A percentile compares a stretch with the other conserved stretches of the same genome.
Conservation (phyloP, 2,888 invertebrate species). For the Adelphocoris suturalis region DNA sequence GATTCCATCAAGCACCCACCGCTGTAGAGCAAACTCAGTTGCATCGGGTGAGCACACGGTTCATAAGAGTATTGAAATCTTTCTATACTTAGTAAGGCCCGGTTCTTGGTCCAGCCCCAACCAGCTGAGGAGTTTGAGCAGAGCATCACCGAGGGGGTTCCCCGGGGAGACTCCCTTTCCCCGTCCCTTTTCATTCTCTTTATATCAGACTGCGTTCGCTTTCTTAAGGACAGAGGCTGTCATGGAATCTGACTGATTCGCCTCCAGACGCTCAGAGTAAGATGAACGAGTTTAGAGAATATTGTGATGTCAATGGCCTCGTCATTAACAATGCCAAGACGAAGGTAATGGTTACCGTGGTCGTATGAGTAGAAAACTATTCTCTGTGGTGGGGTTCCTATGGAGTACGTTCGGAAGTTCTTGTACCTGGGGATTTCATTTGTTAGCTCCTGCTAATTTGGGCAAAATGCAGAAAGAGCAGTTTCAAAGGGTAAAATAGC, state of each 20-base stretch:
- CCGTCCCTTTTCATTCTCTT: slow-evolving; percentile 44
- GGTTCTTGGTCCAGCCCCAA: not conserved
- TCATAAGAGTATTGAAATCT: not conserved
- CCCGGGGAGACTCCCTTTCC: slow-evolving; percentile 37
- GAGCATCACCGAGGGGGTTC: not conserved
- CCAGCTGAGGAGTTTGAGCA: not conserved
- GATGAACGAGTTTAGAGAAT: slow-evolving; percentile 23
- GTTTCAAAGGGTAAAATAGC: slow-evolving; percentile 14
- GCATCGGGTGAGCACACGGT: not conserved
- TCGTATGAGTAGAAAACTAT: not conserved
- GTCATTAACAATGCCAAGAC: slow-evolving; percentile 45
- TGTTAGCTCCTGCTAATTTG: not conserved
- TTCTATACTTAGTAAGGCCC: not conserved
- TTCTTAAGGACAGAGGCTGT: not conserved
- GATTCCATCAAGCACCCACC: not conserved
- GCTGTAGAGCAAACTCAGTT: not conserved
- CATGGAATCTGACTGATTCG: slow-evolving; percentile 1
- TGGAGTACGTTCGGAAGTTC: not conserved
- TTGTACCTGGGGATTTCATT: not conserved
- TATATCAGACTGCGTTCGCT: slow-evolving; percentile 10
- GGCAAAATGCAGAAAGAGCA: slow-evolving; percentile 4
- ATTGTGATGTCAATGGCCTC: slow-evolving; percentile 46
- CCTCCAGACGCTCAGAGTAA: slow-evolving; percentile 28
- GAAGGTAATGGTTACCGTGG: slow-evolving; percentile 7
- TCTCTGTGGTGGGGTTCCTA: not conserved